Evolutionary conservation across 2,888 invertebrate genomes (phyloP).

Genomic region (Fragum fragum): DNA sequence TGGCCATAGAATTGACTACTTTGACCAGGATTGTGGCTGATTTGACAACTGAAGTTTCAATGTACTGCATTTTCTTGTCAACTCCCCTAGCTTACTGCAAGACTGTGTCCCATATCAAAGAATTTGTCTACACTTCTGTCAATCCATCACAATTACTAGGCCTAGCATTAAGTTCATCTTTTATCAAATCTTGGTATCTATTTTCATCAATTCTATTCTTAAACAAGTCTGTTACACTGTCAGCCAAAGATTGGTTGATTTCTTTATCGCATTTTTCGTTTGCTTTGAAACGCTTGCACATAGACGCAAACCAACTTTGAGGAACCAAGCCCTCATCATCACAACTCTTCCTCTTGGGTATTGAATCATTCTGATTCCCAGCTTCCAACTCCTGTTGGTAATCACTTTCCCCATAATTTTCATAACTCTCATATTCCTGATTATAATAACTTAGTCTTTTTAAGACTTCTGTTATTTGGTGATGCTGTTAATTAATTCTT

Average conservation of each 20-base stretch:
- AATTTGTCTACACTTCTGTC: not conserved
- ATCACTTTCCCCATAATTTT: not conserved
- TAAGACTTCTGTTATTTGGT: conserved; percentile 8
- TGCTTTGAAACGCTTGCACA: not conserved
- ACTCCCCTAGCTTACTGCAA: not conserved
- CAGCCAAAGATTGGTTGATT: not conserved
- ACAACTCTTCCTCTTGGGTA: not conserved
- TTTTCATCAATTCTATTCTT: not conserved
- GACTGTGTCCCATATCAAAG: not conserved
- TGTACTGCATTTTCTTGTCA: not conserved
- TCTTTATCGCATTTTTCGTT: not conserved
- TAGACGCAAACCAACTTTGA: not conserved
- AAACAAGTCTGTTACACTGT: not conserved
- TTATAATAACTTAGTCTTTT: not conserved
- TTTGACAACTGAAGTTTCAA: not conserved
- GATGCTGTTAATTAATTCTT: not conserved
- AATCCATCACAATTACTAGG: not conserved
- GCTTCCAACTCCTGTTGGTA: not conserved
- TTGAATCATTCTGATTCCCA: not conserved
- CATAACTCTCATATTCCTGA: not conserved
- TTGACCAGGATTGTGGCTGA: not conserved
- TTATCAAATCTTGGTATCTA: not conserved
- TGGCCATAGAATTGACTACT: not conserved
- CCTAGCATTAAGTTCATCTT: not conserved
- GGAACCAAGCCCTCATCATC: not conserved